Conservation (phyloP, 2,797 vertebrate species). For the Champsocephalus gunnari region DNA sequence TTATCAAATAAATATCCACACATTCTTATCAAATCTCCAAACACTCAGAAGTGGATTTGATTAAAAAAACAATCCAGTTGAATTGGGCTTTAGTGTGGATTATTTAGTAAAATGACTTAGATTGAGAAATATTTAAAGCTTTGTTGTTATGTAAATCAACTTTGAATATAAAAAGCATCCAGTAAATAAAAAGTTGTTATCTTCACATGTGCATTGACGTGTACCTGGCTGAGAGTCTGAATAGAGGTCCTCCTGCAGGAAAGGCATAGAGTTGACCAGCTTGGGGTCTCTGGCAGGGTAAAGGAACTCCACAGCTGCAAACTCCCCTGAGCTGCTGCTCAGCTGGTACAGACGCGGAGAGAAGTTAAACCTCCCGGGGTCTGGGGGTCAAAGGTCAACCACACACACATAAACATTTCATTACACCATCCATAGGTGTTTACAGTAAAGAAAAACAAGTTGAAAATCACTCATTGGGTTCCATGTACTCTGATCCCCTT, state of each 20-base stretch:
- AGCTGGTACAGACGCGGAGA: slow-evolving; percentile 94
- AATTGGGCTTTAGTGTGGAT: background rate
- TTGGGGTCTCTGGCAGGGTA: slow-evolving; percentile 88
- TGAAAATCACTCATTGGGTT: too few relatives aligned
- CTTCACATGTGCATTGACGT: background rate
- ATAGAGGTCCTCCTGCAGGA: slow-evolving; percentile 95
- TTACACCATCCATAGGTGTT: background rate
- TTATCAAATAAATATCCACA: too few relatives aligned
- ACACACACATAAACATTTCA: background rate
- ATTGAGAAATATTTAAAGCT: background rate
- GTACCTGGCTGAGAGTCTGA: slow-evolving; percentile 92
- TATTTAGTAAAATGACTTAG: too few relatives aligned
- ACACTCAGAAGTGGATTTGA: background rate
- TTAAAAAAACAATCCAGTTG: background rate
- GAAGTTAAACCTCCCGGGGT: slow-evolving; percentile 97
- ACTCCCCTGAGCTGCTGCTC: slow-evolving; percentile 93
- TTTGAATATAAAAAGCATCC: background rate
- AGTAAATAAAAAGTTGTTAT: background rate
- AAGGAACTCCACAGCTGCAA: slow-evolving; percentile 89
- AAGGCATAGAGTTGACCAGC: slow-evolving; percentile 92
- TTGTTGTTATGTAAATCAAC: background rate
- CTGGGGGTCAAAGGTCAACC: slow-evolving; percentile 70
- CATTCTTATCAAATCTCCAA: background rate
- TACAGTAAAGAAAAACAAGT: rapidly evolving
- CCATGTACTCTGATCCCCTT: slow-evolving; percentile 1